Conservation (phyloP, 2,113 vertebrate species). For the Montifringilla adamsi region DNA sequence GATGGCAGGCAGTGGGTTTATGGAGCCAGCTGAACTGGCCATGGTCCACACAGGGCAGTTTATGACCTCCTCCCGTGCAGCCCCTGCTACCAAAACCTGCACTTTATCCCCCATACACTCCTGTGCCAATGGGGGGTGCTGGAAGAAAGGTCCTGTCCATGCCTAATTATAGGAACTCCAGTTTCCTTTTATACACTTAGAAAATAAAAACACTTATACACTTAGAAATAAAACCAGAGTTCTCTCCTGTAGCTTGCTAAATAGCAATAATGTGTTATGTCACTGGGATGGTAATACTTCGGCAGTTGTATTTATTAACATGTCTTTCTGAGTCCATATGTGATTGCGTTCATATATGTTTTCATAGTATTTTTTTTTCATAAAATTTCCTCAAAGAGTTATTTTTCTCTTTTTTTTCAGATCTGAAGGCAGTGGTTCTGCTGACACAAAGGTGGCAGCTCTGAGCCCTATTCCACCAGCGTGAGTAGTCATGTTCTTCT, state of each 20-base stretch:
- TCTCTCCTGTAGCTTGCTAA: background rate
- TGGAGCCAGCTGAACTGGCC: background rate
- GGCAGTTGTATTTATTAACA: background rate
- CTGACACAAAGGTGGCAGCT: background rate
- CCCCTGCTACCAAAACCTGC: background rate
- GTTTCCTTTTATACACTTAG: background rate
- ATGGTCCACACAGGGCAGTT: background rate
- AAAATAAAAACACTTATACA: background rate
- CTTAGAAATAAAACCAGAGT: background rate
- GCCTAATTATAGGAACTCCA: background rate
- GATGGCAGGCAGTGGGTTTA: background rate
- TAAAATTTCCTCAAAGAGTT: background rate
- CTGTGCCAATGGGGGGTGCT: background rate
- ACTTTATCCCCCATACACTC: background rate
- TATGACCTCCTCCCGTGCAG: background rate
- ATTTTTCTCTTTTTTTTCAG: slow-evolving; percentile 3
- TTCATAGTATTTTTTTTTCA: background rate
- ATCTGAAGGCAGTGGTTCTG: background rate
- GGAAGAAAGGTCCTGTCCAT: background rate
- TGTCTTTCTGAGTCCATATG: background rate
- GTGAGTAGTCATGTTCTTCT: background rate
- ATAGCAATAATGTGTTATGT: background rate
- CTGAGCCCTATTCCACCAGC: background rate
- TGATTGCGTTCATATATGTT: background rate
- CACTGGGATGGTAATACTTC: background rate